These are phyloP conservation scores for Xenus cinereus DNA, from an alignment of 2,113 vertebrate species.

Conservation along the genomic window DNA sequence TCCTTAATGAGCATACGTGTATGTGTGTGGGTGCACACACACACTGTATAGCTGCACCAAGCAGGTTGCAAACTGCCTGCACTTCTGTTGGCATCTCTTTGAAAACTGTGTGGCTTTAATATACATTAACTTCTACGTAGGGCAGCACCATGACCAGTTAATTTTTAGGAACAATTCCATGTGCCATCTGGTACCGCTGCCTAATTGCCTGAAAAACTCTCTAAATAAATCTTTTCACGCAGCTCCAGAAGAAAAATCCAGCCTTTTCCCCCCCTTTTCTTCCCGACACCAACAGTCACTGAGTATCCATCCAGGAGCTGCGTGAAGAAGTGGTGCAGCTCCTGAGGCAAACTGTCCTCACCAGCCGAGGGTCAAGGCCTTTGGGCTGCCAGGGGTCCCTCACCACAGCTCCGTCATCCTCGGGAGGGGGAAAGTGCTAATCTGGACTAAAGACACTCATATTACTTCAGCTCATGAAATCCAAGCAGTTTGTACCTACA, in stretches of 20 bases:
- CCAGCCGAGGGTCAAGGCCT: background rate
- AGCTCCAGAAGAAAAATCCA: background rate
- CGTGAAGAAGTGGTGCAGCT: background rate
- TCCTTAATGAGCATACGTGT: background rate
- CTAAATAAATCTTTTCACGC: background rate
- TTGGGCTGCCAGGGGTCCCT: background rate
- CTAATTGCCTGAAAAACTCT: background rate
- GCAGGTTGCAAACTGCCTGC: background rate
- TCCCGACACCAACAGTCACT: background rate
- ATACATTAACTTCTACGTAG: background rate
- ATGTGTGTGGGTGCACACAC: too few relatives aligned
- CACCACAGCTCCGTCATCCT: background rate
- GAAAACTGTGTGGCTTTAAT: background rate
- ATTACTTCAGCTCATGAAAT: background rate
- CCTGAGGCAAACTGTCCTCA: background rate
- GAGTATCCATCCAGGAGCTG: background rate
- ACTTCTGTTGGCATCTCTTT: background rate
- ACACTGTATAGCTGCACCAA: background rate
- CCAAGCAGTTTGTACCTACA: accelerated
- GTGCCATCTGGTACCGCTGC: background rate
- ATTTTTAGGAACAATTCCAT: background rate
- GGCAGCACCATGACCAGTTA: accelerated
- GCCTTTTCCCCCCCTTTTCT: accelerated
- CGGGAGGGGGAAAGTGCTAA: background rate
- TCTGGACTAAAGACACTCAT: background rate